Conservation (phyloP, 2,113 vertebrate species). For the Stercorarius parasiticus region DNA sequence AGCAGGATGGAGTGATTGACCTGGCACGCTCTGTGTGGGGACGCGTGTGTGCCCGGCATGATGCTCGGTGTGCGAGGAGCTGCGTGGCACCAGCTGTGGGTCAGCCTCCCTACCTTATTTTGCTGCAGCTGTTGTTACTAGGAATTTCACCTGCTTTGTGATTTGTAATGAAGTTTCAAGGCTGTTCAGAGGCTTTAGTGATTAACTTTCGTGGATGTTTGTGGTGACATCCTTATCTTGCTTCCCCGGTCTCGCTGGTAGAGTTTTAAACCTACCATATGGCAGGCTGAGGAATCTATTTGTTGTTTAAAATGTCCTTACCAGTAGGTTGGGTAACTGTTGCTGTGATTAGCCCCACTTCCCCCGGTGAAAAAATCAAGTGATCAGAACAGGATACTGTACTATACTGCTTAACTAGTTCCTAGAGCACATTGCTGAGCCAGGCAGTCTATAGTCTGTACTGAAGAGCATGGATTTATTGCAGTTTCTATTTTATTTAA, state of each 20-base stretch:
- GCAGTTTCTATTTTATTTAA: not conserved
- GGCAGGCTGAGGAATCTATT: not conserved
- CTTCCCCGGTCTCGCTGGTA: not conserved
- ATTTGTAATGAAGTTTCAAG: not conserved
- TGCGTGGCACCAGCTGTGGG: not conserved
- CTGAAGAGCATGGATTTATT: not conserved
- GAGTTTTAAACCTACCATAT: not conserved
- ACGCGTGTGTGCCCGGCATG: not conserved
- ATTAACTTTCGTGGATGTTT: not conserved
- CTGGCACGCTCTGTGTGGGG: not conserved
- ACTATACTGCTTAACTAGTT: not conserved
- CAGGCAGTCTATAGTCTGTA: not conserved
- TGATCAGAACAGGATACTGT: not conserved
- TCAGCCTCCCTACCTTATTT: fast-evolving
- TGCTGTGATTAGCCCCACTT: not conserved
- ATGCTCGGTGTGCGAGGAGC: not conserved
- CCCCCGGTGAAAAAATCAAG: not conserved
- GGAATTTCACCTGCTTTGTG: not conserved
- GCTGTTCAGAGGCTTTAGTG: not conserved
- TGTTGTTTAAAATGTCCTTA: not conserved
- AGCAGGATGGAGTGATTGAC: not conserved
- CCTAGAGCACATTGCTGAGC: not conserved
- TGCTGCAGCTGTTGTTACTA: not conserved
- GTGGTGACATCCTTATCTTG: not conserved
- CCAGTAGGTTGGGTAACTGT: not conserved